Base-by-base conservation (phyloP, 1,140 invertebrate genomes). In the Rhynchophorus ferrugineus region DNA sequence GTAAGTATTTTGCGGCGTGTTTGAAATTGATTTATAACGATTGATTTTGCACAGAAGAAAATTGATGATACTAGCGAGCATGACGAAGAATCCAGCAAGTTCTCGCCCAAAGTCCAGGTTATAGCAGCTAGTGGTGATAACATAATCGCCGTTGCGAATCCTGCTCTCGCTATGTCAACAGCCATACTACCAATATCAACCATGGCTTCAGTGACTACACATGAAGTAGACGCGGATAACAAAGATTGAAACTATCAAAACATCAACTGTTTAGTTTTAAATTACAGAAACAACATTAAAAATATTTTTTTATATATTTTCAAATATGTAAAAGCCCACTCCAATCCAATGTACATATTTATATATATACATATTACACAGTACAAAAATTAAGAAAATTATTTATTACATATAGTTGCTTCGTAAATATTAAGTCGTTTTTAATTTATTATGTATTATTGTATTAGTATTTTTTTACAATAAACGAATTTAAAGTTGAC, bases 101-200 rank as follows among this genome's bases (percentile, higher is more conserved):
- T 73, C 44, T 73, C 71, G 51, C 73, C 75, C 45, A 77, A 78
- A 65, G 79, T 82, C 9, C 71, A 89, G 76, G 83, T 91, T 44
- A 86, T 90, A 57, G 83, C 88, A 0, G 84, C 87, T 0, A 81
- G 85, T 17, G 87, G 86, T 1, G 85, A 86, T 63, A 87, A 88
- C 68, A 90, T 91, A 58, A 91, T 91, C 62, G 88, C 88, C 0
- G 87, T 91, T 1, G 84, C 87, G 6, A 90, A 90, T 75, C 88
- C 88, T 11, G 88, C 87, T 2, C 71, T 91, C 53, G 77, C 77
- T 0, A 71, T 81, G 63, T 76, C 75, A 18, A 58, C 73, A 6
- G 72, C 73, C 14, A 69, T 73, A 16, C 60, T 66, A 39, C 52
- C 54, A 1, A 42, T 47, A 24, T 14, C 46, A 5, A 38, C 45